These are phyloP conservation scores for Aldrovandia affinis DNA, from an alignment of 2,797 vertebrate species.

Conservation along the genomic window DNA sequence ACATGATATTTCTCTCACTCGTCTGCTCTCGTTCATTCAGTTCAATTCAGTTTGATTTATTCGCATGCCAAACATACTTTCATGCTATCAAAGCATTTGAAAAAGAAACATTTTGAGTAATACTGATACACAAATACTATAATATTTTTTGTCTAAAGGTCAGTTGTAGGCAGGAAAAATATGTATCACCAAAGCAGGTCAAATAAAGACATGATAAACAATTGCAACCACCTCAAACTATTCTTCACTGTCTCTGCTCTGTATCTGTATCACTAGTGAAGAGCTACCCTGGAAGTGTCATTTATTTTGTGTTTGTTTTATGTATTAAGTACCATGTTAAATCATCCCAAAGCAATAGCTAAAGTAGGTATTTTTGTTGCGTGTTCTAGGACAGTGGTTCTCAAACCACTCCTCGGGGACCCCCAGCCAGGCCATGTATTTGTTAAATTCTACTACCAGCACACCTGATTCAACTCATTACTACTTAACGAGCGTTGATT, in stretches of 20 bases:
- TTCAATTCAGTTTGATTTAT: not conserved
- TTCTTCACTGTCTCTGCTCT: not conserved
- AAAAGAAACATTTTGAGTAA: not conserved
- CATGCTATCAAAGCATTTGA: not conserved
- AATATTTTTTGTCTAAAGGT: not conserved
- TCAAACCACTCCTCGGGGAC: no score
- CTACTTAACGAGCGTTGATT: no score
- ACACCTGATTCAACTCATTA: no score
- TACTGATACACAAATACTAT: not conserved
- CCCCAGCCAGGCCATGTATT: no score
- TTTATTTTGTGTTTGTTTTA: no score
- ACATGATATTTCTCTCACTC: not conserved
- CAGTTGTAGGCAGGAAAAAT: not conserved
- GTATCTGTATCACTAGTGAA: not conserved
- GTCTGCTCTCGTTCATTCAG: not conserved
- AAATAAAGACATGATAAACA: not conserved
- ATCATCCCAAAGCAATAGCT: no score
- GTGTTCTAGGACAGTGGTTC: no score
- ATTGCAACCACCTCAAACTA: not conserved
- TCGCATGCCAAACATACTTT: not conserved
- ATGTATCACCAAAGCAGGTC: not conserved
- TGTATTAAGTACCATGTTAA: no score
- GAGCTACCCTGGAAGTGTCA: not conserved
- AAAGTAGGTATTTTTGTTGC: not conserved
- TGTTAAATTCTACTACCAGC: no score